Evolutionary conservation across 2,888 invertebrate species (phyloP).

Genomic region (Xestia rhomboidea): DNA sequence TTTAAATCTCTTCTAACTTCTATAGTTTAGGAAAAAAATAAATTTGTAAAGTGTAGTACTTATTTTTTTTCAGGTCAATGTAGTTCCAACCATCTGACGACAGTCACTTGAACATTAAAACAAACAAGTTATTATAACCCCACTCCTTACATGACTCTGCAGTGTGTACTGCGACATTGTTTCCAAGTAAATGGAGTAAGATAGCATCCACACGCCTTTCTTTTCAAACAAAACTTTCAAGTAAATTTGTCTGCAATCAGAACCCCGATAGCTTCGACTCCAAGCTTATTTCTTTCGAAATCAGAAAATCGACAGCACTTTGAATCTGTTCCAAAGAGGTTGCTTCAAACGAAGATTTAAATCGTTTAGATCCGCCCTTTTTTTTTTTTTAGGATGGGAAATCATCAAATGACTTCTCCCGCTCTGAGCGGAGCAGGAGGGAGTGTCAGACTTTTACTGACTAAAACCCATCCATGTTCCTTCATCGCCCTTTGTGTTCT

Average conservation of each 20-base stretch:
- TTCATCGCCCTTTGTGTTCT: too few species aligned
- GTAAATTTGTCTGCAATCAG: slow-evolving; percentile 54
- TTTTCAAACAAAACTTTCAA: slow-evolving; percentile 35
- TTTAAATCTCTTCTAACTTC: too few species aligned
- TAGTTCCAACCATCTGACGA: background rate
- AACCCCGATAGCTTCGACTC: slow-evolving; percentile 40
- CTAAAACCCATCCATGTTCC: too few species aligned
- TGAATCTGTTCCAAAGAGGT: slow-evolving; percentile 65
- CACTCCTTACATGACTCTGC: background rate
- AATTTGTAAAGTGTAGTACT: too few species aligned
- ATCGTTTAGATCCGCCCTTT: background rate
- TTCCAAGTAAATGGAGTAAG: slow-evolving; percentile 22
- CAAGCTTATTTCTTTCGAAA: slow-evolving; percentile 49
- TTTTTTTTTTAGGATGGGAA: too few species aligned
- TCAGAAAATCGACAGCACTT: slow-evolving; percentile 60
- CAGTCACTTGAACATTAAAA: background rate
- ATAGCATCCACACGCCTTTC: slow-evolving; percentile 13
- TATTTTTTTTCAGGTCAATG: too few species aligned
- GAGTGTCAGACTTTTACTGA: too few species aligned
- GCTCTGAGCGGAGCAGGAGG: too few species aligned
- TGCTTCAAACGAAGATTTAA: slow-evolving; percentile 10
- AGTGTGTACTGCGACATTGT: slow-evolving; percentile 8
- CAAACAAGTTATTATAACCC: background rate
- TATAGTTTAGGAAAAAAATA: too few species aligned
- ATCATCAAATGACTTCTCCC: too few species aligned